These are phyloP conservation scores for Diuraphis noxia DNA, from an alignment of 1,140 invertebrate genomes.

Conservation along the genomic window DNA sequence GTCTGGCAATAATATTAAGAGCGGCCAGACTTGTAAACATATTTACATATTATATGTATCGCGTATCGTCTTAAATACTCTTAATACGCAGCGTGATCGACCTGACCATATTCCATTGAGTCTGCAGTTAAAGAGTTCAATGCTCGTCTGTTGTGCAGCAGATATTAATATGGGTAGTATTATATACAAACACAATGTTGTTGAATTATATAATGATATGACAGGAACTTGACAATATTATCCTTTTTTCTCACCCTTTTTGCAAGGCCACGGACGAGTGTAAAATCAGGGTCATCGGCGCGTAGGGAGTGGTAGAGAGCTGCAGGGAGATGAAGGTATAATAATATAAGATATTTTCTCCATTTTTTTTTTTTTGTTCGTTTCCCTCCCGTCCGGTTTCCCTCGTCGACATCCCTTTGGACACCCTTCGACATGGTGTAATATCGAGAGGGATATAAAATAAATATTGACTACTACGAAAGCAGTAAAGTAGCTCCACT, in stretches of 20 bases:
- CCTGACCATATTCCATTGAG: too few species aligned
- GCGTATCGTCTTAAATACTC: too few species aligned
- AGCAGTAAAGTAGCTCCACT: neutral
- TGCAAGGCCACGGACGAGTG: neutral
- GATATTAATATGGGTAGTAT: too few species aligned
- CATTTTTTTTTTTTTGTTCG: neutral
- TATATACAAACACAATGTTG: neutral
- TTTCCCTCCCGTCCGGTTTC: neutral
- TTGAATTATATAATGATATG: neutral
- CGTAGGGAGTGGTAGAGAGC: too few species aligned
- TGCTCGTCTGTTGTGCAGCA: neutral
- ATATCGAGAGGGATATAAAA: conserved; percentile 37
- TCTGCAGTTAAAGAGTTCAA: neutral
- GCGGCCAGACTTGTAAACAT: too few species aligned
- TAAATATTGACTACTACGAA: conserved; percentile 43
- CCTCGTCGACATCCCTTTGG: neutral
- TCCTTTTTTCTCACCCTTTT: neutral
- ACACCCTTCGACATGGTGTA: conserved; percentile 32
- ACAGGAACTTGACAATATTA: neutral
- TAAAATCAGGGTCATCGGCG: neutral
- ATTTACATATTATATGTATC: too few species aligned
- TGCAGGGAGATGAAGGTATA: too few species aligned
- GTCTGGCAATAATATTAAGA: too few species aligned
- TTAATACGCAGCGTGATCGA: too few species aligned
- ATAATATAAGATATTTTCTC: neutral